Base-by-base conservation (phyloP, 2,888 invertebrate species). In the Hermaeophaga mercurialis region DNA sequence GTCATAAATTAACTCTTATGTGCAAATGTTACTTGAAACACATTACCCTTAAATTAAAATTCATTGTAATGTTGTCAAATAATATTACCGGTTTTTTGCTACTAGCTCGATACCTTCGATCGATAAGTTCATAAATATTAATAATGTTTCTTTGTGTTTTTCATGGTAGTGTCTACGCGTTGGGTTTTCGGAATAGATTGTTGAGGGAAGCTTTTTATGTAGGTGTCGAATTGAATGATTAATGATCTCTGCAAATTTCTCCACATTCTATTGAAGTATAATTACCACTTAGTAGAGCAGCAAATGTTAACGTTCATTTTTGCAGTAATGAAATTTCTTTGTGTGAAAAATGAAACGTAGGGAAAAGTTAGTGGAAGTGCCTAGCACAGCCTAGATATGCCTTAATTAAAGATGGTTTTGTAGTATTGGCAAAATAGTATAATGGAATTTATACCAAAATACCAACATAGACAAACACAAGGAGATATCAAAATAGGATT, bases 91-190 rank as follows among this genome's bases (percentile, higher is more conserved):
- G 7, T 14, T 39, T 39, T 39, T 39, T 39, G 39, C 39, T 8
- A 19, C 6, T 11, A 11, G n/a, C 9, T 15, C 39, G 8, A 39
- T 43, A 18, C 18, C 15, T 17, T 17, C 36, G 22, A 56, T 56
- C 56, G 38, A 56, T 56, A 45, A 14, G 39, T 56, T 56, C 50
- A 56, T 48, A 39, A 36, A 39, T 49, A 49, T 56, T 56, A 56
- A 49, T 56, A 22, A 14, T 9, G 22, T 49, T 22, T 44, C 44
- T 49, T 55, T 43, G 43, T 49, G 36, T 34, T 38, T 55, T 54
- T 47, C n/a, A 47, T 46, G 36, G 49, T 44, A 44, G 48, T 55
- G 50, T 45, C 49, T 38, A 50, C 36, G 44, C 56, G 49, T 45
- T 39, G 39, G 6, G 17, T 45, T 33, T 44, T 22, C 15, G 45